Conservation (phyloP, 2,113 vertebrate species). For the Axis porcinus region DNA sequence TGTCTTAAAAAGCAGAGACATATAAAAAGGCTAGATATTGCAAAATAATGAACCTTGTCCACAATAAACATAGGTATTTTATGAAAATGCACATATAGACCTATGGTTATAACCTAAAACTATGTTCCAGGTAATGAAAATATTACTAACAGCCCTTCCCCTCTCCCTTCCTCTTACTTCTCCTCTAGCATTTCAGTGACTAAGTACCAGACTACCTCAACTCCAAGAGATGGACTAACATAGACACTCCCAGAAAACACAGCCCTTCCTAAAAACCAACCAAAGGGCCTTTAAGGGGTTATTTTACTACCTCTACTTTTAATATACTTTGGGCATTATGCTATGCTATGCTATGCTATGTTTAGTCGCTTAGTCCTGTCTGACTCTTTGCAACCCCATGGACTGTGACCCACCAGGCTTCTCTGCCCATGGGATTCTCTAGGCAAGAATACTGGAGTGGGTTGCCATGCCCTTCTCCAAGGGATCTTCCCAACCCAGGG, state of each 20-base stretch:
- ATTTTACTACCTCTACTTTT: background rate
- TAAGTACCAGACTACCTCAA: background rate
- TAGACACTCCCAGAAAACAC: background rate
- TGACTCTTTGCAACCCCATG: background rate
- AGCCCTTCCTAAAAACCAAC: background rate
- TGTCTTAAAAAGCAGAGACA: background rate
- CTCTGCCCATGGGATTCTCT: background rate
- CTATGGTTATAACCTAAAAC: background rate
- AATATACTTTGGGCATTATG: background rate
- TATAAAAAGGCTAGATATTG: background rate
- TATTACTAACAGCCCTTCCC: background rate
- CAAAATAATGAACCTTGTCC: background rate
- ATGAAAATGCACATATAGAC: background rate
- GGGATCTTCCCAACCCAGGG: background rate
- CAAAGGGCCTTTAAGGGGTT: background rate
- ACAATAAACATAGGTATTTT: background rate
- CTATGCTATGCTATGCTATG: background rate
- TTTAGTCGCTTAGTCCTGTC: background rate
- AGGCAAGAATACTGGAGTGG: background rate
- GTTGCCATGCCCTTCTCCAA: background rate
- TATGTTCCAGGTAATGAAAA: background rate
- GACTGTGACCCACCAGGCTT: background rate
- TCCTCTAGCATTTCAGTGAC: background rate
- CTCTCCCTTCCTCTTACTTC: background rate
- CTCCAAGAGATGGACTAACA: background rate